These are phyloP conservation scores for Channallabes apus DNA, from an alignment of 2,797 vertebrate genomes.

Conservation along the genomic window DNA sequence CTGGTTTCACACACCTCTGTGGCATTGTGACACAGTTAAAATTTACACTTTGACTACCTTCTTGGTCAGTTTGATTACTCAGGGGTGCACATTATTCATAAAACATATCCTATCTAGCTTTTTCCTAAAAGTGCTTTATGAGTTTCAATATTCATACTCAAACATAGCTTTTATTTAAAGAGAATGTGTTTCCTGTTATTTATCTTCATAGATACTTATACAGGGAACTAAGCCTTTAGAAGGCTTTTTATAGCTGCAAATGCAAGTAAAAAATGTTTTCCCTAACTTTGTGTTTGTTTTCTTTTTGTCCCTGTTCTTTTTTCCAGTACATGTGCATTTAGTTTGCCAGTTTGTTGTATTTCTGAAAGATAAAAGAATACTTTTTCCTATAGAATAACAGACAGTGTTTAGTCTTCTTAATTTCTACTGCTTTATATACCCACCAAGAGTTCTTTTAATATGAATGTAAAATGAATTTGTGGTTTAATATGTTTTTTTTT, in stretches of 20 bases:
- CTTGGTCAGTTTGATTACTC: neutral
- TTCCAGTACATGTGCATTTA: neutral
- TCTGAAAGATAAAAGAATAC: neutral
- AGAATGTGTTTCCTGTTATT: neutral
- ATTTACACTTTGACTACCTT: neutral
- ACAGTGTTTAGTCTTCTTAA: neutral
- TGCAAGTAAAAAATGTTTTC: neutral
- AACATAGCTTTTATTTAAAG: neutral
- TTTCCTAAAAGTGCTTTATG: neutral
- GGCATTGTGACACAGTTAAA: neutral
- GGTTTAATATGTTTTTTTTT: slow-evolving; percentile 56
- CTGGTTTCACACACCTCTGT: neutral
- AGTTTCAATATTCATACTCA: neutral
- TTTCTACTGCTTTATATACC: neutral
- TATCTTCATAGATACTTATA: neutral
- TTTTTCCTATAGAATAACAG: neutral
- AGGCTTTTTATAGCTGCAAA: neutral
- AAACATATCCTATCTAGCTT: too few species aligned
- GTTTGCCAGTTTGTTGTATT: neutral
- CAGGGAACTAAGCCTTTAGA: neutral
- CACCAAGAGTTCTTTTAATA: neutral
- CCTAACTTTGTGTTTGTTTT: slow-evolving; percentile 6
- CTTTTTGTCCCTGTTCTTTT: neutral
- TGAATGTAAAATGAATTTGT: slow-evolving; percentile 35
- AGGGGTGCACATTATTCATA: neutral